Evolutionary conservation across 2,888 invertebrate genomes (phyloP).

Genomic region (Ochlodes sylvanus): DNA sequence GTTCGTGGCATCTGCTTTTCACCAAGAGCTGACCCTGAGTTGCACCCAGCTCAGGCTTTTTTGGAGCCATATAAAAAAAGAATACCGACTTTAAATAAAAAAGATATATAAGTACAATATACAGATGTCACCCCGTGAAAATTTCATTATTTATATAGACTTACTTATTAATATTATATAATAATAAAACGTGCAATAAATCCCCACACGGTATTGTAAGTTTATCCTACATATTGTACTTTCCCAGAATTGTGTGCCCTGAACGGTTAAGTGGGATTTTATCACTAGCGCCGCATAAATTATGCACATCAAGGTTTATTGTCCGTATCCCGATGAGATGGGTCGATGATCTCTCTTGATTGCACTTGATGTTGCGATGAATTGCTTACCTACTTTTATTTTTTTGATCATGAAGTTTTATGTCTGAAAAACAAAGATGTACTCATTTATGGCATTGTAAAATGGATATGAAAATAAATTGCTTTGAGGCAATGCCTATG

Average conservation of each 20-base stretch:
- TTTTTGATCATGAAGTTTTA: not conserved
- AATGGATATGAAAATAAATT: too few relatives aligned
- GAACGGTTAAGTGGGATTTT: slow-evolving; percentile 66
- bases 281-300: slow-evolving; percentile 68
- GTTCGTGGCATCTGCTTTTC: too few relatives aligned
- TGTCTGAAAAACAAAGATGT: not conserved
- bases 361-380: slow-evolving; percentile 23
- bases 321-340: slow-evolving; percentile 49
- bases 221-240: not conserved
- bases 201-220: not conserved
- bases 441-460: too few relatives aligned
- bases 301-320: slow-evolving; percentile 66
- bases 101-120: too few relatives aligned
- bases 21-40: too few relatives aligned
- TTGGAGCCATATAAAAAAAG: too few relatives aligned
- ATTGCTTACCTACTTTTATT: slow-evolving; percentile 20
- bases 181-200: not conserved
- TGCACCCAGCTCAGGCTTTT: too few relatives aligned
- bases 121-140: too few relatives aligned
- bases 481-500: too few relatives aligned
- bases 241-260: slow-evolving; percentile 44
- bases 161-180: too few relatives aligned
- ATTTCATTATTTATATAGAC: too few relatives aligned
- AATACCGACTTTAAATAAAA: too few relatives aligned
- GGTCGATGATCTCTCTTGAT: slow-evolving; percentile 44